phyloP scores from a whole-genome alignment of 2,888 invertebrate species.

The Oligia latruncula region DNA sequence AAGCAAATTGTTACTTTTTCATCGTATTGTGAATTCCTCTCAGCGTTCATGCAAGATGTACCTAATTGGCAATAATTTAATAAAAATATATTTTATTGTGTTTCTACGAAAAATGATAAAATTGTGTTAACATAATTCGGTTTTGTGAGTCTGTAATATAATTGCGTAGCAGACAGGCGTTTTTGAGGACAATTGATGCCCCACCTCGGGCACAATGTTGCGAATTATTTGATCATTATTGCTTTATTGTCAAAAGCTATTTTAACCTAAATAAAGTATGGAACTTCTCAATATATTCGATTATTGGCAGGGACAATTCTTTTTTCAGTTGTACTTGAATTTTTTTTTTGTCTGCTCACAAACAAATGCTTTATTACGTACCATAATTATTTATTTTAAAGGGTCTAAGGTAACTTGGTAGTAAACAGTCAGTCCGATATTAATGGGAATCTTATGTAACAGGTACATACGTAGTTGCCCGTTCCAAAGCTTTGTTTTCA shows the following conservation, averaged over 20 bases:
- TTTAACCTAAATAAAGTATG: background rate
- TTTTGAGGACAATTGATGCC: background rate
- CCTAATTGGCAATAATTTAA: constrained; percentile 32
- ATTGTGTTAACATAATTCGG: background rate
- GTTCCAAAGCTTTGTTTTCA: background rate
- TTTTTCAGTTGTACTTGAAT: background rate
- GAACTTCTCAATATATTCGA: too few relatives aligned
- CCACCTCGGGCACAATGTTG: background rate
- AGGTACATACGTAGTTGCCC: background rate
- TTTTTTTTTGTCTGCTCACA: background rate
- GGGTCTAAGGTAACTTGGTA: background rate
- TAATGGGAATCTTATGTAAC: background rate
- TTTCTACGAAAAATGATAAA: constrained; percentile 4
- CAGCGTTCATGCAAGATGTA: constrained; percentile 6
- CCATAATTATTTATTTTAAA: background rate
- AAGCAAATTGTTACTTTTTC: constrained; percentile 22
- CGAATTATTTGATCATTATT: background rate
- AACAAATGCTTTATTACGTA: background rate
- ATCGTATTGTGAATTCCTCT: constrained; percentile 2
- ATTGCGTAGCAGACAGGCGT: background rate
- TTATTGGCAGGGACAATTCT: background rate
- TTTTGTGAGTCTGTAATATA: background rate
- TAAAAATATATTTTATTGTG: constrained; percentile 1
- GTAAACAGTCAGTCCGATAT: too few relatives aligned
- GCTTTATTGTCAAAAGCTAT: background rate